Percentiles rank a stretch among this genome's conserved stretches.
phyloP scores from a whole-genome alignment of 2,797 vertebrate genomes.

The Lutjanus argentimaculatus region DNA sequence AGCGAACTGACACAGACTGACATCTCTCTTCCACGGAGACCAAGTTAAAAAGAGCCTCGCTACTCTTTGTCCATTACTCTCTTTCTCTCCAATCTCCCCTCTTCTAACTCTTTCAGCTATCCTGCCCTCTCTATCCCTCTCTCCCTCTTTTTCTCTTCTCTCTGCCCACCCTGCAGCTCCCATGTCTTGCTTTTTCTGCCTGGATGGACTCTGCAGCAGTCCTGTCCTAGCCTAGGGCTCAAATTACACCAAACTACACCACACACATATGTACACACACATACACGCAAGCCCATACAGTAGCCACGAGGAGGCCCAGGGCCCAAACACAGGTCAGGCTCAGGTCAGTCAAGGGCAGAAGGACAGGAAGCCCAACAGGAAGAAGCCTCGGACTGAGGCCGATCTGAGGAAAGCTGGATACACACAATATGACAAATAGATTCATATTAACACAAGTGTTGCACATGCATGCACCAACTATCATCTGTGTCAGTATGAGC shows the following conservation, averaged over 20 bases:
- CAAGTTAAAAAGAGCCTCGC: constrained; percentile 73
- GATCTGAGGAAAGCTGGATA: constrained; percentile 29
- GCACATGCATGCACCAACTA: constrained; percentile 3
- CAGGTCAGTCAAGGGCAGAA: constrained; percentile 68
- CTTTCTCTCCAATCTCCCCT: constrained; percentile 35
- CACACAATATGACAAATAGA: constrained; percentile 34
- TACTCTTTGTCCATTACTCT: constrained; percentile 71
- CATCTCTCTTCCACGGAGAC: constrained; percentile 81
- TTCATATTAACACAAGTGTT: constrained; percentile 16
- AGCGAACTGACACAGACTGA: constrained; percentile 83
- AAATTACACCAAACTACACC: constrained; percentile 69
- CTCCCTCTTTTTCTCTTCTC: constrained; percentile 38
- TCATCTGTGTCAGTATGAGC: constrained; percentile 1
- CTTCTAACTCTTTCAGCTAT: constrained; percentile 53
- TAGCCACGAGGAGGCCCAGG: constrained; percentile 57
- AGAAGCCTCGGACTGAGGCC: constrained; percentile 24
- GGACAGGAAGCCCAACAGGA: constrained; percentile 48
- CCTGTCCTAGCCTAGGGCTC: constrained; percentile 73
- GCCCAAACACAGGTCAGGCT: constrained; percentile 68
- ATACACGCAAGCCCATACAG: constrained; percentile 41
- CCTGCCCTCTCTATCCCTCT: constrained; percentile 13
- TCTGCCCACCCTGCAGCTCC: constrained; percentile 65
- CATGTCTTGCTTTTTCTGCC: constrained; percentile 81
- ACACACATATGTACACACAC: constrained; percentile 29
- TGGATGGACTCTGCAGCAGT: constrained; percentile 71